phyloP scores from a whole-genome alignment of 2,113 vertebrate species.

The Baryphthengus martii region DNA sequence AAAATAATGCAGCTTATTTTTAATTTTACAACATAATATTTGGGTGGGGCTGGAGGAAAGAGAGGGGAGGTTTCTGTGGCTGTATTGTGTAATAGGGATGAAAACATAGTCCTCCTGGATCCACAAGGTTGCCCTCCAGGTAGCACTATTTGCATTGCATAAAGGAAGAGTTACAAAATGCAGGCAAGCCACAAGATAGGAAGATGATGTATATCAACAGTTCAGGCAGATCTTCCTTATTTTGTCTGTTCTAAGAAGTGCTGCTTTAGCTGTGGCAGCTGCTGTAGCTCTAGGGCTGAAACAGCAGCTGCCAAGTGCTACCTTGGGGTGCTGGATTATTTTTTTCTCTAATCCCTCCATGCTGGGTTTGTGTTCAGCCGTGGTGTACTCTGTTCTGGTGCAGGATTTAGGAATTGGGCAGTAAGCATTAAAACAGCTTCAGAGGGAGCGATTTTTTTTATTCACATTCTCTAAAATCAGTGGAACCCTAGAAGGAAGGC shows the following conservation, averaged over 20 bases:
- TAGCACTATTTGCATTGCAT: not conserved
- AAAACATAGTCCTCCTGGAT: not conserved
- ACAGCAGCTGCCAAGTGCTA: constrained; percentile 9
- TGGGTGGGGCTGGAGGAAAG: not conserved
- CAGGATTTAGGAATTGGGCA: not conserved
- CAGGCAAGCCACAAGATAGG: not conserved
- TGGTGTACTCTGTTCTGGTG: not conserved
- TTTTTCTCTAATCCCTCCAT: not conserved
- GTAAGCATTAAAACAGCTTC: not conserved
- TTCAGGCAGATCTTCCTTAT: not conserved
- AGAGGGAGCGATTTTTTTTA: constrained; percentile 10
- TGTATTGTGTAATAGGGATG: not conserved
- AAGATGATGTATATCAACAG: not conserved
- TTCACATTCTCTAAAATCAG: not conserved
- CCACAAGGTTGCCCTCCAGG: not conserved
- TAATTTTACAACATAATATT: not conserved
- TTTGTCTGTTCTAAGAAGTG: not conserved
- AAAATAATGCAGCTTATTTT: not conserved
- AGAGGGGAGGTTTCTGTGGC: not conserved
- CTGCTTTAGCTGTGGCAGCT: constrained; percentile 20
- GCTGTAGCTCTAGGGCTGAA: constrained; percentile 22
- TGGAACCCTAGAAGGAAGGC: not conserved
- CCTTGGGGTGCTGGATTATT: constrained; percentile 6
- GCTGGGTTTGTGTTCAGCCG: not conserved
- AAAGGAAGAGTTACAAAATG: constrained; percentile 5